Evolutionary conservation across 2,113 vertebrate genomes (phyloP).

Genomic region (Neoarius graeffei): DNA sequence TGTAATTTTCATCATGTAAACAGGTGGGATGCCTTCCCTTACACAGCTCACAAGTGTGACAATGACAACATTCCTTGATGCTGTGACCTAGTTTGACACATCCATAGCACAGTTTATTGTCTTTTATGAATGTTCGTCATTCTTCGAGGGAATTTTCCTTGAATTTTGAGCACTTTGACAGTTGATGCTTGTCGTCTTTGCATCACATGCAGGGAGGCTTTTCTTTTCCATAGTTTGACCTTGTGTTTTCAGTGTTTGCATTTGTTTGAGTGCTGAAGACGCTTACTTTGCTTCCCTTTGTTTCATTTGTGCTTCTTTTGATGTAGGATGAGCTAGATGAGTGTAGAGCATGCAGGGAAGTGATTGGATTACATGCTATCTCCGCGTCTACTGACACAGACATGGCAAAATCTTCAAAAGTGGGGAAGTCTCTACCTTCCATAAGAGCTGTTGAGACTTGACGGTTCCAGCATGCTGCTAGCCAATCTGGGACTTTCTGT

Average conservation of each 20-base stretch:
- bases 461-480: conserved; percentile 24
- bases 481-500: conserved; percentile 40
- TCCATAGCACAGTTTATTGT: conserved; percentile 33
- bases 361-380: conserved; percentile 23
- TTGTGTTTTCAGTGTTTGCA: too few relatives aligned
- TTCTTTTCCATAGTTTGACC: conserved; percentile 1
- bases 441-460: conserved; percentile 10
- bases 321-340: not conserved
- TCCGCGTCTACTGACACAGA: conserved; percentile 2
- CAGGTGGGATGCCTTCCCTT: conserved; percentile 28
- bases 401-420: conserved; percentile 8
- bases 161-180: not conserved
- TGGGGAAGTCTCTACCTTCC: conserved; percentile 25
- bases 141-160: too few relatives aligned
- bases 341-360: conserved; percentile 10
- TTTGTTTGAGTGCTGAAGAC: not conserved
- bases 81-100: conserved; percentile 31
- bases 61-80: not conserved
- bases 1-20: too few relatives aligned
- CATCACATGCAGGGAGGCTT: not conserved
- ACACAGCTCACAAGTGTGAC: conserved; percentile 11
- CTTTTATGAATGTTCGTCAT: too few relatives aligned
- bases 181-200: not conserved
- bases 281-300: conserved; percentile 2
- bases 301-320: not conserved